Evolutionary conservation across 2,113 vertebrate genomes (phyloP).

Genomic region (Motacilla tschutschensis): DNA sequence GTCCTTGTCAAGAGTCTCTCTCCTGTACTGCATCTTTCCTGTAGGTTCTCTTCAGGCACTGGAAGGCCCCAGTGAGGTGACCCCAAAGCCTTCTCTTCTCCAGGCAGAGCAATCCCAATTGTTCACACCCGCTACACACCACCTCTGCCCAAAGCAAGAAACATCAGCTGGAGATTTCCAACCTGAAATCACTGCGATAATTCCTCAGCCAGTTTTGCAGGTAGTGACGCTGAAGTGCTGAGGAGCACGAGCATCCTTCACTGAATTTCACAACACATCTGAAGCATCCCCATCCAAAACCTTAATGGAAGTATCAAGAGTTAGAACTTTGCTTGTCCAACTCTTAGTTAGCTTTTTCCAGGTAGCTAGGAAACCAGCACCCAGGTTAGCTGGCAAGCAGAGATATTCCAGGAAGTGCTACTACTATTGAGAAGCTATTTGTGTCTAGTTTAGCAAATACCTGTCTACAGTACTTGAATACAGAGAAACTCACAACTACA

Average conservation of each 20-base stretch:
- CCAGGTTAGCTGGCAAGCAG: not conserved
- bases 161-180: not conserved
- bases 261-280: not conserved
- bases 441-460: not conserved
- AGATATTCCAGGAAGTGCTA: not conserved
- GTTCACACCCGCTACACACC: fast-evolving
- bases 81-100: not conserved
- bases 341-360: not conserved
- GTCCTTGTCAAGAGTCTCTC: not conserved
- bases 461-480: not conserved
- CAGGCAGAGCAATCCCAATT: not conserved
- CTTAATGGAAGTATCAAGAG: not conserved
- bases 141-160: not conserved
- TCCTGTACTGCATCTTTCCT: not conserved
- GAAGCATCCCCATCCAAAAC: not conserved
- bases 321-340: not conserved
- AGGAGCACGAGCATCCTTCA: fast-evolving
- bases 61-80: not conserved
- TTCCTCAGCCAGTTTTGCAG: not conserved
- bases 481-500: not conserved
- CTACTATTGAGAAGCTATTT: not conserved
- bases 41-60: not conserved
- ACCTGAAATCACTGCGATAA: not conserved
- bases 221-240: not conserved
- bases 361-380: not conserved